phyloP scores from a whole-genome alignment of 2,888 invertebrate species.

The Panopea generosa region DNA sequence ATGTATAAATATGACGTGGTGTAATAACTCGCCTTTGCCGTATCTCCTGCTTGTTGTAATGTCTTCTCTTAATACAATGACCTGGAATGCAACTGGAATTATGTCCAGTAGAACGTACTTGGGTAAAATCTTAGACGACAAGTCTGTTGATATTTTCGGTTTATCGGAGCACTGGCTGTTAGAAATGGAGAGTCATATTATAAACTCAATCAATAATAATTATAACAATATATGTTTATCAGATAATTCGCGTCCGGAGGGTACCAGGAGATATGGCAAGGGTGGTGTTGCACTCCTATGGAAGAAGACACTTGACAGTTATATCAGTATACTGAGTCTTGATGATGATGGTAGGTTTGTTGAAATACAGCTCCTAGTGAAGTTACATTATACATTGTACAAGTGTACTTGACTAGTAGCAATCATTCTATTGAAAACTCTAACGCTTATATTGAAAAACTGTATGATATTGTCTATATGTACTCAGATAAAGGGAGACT shows the following conservation, averaged over 20 bases:
- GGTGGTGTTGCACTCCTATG: slow-evolving; percentile 18
- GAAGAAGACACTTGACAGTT: no score
- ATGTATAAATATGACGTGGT: no score
- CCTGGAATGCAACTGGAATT: slow-evolving; percentile 26
- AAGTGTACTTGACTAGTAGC: slow-evolving; percentile 16
- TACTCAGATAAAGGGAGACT: not conserved
- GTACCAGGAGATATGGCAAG: slow-evolving; percentile 11
- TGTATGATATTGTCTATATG: not conserved
- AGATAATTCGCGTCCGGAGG: no score
- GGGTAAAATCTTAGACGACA: not conserved
- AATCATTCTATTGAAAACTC: slow-evolving; percentile 9
- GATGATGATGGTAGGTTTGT: no score
- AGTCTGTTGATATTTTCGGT: slow-evolving; percentile 14
- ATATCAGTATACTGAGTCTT: no score
- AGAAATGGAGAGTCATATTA: not conserved
- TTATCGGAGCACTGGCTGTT: slow-evolving; percentile 20
- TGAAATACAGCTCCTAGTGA: no score
- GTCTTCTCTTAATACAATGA: no score
- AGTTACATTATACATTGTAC: not conserved
- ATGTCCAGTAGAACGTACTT: slow-evolving; percentile 30
- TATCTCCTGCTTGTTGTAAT: no score
- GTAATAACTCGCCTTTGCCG: no score
- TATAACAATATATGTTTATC: no score
- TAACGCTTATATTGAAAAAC: not conserved
- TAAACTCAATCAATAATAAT: no score